These are phyloP conservation scores for Trochalopteron elliotii DNA, from an alignment of 2,113 vertebrate genomes.

Conservation along the genomic window DNA sequence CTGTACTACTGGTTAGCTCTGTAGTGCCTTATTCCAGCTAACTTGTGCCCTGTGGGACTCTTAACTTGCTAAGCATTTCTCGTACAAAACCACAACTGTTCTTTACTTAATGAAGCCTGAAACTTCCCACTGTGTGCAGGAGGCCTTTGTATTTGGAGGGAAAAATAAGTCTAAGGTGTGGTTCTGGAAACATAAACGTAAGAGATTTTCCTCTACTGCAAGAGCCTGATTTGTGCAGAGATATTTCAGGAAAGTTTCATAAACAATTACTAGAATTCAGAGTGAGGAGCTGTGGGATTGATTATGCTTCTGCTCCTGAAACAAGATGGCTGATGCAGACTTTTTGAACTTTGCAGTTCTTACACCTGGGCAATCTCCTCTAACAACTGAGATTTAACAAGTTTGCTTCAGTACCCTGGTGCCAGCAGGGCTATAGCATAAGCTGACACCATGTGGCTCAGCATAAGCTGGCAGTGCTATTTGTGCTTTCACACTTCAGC, in stretches of 20 bases:
- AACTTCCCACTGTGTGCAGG: background rate
- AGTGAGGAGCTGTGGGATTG: background rate
- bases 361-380: background rate
- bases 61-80: background rate
- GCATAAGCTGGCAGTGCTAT: background rate
- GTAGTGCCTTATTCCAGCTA: background rate
- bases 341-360: background rate
- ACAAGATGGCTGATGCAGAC: background rate
- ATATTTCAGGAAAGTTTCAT: background rate
- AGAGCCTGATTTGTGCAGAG: background rate
- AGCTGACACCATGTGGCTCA: background rate
- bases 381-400: background rate
- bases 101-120: background rate
- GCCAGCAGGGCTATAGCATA: background rate
- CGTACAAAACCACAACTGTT: background rate
- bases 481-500: conserved; percentile 31
- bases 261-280: background rate
- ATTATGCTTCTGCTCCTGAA: background rate
- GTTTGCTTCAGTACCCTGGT: background rate
- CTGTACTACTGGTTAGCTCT: background rate
- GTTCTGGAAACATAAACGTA: background rate
- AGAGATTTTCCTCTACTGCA: background rate
- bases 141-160: background rate
- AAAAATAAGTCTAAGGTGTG: background rate
- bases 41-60: background rate